Percentiles rank a stretch among this genome's conserved stretches.
Conservation (phyloP, 1,140 invertebrate species). For the Ceratina japonica region DNA sequence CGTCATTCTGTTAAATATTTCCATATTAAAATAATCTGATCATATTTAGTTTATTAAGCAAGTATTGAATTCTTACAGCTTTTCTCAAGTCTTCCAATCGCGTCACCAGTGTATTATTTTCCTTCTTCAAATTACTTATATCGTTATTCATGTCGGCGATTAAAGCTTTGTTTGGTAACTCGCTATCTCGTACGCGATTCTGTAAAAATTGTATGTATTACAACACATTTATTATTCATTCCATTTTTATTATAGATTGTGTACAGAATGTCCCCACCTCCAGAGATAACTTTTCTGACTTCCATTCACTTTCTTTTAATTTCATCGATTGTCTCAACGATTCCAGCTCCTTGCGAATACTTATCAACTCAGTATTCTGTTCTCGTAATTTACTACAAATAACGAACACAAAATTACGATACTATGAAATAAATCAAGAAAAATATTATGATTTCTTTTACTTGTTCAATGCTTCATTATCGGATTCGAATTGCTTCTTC, state of each 20-base stretch:
- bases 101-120: constrained; percentile 85
- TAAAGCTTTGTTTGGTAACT: constrained; percentile 71
- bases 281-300: constrained; percentile 86
- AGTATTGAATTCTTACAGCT: constrained; percentile 48
- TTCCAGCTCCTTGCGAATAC: constrained; percentile 83
- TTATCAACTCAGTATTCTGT: constrained; percentile 81
- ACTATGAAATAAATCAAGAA: constrained; percentile 18
- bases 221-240: neutral
- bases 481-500: constrained; percentile 78
- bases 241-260: neutral
- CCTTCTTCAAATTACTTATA: constrained; percentile 85
- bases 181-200: constrained; percentile 55
- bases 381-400: constrained; percentile 74
- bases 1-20: constrained; percentile 84
- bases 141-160: constrained; percentile 86
- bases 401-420: constrained; percentile 28
- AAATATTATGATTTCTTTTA: constrained; percentile 54
- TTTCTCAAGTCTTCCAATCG: constrained; percentile 82
- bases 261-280: constrained; percentile 79
- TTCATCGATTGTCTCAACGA: constrained; percentile 85
- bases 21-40: constrained; percentile 9
- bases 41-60: neutral
- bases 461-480: constrained; percentile 79
- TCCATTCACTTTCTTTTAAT: constrained; percentile 85
- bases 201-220: constrained; percentile 20